Evolutionary conservation across 2,113 vertebrate genomes (phyloP).

Genomic region (Campylomormyrus numenius): DNA sequence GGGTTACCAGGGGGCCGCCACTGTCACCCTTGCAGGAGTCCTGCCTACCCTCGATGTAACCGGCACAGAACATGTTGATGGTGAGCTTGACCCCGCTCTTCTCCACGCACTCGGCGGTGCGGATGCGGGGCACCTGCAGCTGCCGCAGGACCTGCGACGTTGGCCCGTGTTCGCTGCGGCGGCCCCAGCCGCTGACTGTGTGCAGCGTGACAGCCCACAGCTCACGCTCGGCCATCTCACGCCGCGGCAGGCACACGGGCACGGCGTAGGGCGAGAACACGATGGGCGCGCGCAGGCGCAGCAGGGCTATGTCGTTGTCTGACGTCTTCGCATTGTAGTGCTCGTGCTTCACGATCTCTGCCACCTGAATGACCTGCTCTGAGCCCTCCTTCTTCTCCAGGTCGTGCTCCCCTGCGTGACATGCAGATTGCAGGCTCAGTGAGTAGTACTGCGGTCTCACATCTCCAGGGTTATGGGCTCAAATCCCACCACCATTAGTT

Average conservation of each 20-base stretch:
- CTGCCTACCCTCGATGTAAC: slow-evolving; percentile 66
- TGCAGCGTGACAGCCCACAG: slow-evolving; percentile 66
- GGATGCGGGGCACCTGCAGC: slow-evolving; percentile 71
- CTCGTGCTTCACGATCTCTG: slow-evolving; percentile 55
- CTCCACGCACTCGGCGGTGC: slow-evolving; percentile 67
- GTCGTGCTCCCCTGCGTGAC: slow-evolving; percentile 68
- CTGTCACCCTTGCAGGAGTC: slow-evolving; percentile 92
- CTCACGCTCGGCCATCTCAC: slow-evolving; percentile 51
- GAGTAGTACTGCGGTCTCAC: not conserved
- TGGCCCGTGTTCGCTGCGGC: slow-evolving; percentile 65
- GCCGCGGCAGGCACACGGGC: slow-evolving; percentile 75
- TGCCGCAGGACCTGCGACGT: slow-evolving; percentile 62
- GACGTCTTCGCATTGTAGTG: slow-evolving; percentile 44
- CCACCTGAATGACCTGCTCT: slow-evolving; percentile 63
- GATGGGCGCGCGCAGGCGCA: slow-evolving; percentile 57
- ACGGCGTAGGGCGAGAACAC: slow-evolving; percentile 59
- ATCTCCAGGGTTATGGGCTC: not conserved
- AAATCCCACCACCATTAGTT: not conserved
- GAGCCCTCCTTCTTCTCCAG: slow-evolving; percentile 55
- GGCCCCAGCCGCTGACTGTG: slow-evolving; percentile 85
- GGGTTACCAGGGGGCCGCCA: slow-evolving; percentile 78
- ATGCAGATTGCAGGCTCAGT: not conserved
- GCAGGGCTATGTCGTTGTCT: slow-evolving; percentile 78
- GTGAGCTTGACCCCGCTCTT: slow-evolving; percentile 64
- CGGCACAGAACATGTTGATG: slow-evolving; percentile 92